These are phyloP conservation scores for Latheticus oryzae DNA, from an alignment of 2,888 invertebrate species.

Conservation along the genomic window DNA sequence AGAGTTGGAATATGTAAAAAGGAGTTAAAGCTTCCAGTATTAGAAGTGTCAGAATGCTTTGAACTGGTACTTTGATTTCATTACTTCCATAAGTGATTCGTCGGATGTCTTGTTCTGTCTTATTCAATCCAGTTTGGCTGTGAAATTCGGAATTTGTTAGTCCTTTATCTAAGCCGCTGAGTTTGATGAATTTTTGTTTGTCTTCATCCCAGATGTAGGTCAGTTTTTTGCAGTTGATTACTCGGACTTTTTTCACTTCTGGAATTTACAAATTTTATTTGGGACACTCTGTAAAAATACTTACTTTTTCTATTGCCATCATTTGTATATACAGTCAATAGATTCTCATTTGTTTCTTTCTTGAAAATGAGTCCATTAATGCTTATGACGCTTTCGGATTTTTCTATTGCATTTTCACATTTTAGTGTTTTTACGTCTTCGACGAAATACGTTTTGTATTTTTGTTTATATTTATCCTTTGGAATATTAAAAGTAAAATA, in stretches of 20 bases:
- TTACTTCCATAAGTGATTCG: constrained; percentile 85
- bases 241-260: constrained; percentile 66
- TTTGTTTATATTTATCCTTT: constrained; percentile 83
- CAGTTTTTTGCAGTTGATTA: constrained; percentile 85
- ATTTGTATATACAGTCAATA: constrained; percentile 46
- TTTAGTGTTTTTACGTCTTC: constrained; percentile 68
- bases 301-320: constrained; percentile 56
- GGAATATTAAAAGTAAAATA: too few species aligned
- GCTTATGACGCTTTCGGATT: constrained; percentile 29
- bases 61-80: constrained; percentile 85
- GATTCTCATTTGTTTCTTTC: constrained; percentile 9
- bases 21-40: constrained; percentile 91
- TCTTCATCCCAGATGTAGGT: constrained; percentile 84
- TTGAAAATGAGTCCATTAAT: constrained; percentile 29
- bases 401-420: constrained; percentile 67
- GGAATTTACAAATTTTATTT: too few species aligned
- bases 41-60: constrained; percentile 77
- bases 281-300: constrained; percentile 7
- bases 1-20: constrained; percentile 95
- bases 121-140: constrained; percentile 70
- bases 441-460: constrained; percentile 78
- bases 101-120: constrained; percentile 73
- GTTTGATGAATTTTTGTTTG: constrained; percentile 74
- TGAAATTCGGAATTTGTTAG: constrained; percentile 75
- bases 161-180: constrained; percentile 80